phyloP scores from a whole-genome alignment of 2,888 invertebrate species.

The Temnothorax unifasciatus region DNA sequence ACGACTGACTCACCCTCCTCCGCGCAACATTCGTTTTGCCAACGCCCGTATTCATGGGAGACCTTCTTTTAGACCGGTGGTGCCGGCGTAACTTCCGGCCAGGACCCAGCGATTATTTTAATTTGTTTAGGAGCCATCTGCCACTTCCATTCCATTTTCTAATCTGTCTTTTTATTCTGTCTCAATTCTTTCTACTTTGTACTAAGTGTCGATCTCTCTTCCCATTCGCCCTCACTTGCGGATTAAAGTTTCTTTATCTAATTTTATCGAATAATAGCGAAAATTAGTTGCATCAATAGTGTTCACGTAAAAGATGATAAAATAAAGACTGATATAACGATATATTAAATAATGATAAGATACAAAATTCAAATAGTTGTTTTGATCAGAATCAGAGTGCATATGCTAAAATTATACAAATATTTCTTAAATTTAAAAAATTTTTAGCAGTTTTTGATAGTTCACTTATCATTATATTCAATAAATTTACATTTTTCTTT shows the following conservation, averaged over 20 bases:
- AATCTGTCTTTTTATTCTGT: slow-evolving; percentile 12
- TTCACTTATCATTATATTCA: background rate
- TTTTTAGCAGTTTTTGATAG: background rate
- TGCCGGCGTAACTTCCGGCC: slow-evolving; percentile 51
- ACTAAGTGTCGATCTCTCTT: background rate
- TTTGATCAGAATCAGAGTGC: background rate
- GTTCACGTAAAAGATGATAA: background rate
- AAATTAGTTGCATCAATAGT: background rate
- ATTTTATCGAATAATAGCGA: background rate
- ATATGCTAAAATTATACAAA: background rate
- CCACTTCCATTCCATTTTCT: slow-evolving; percentile 38
- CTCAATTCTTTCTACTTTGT: slow-evolving; percentile 14
- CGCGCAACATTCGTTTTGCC: slow-evolving; percentile 67
- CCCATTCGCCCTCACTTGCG: slow-evolving; percentile 3
- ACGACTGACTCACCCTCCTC: slow-evolving; percentile 44
- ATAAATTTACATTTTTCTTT: background rate
- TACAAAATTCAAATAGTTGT: background rate
- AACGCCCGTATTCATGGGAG: slow-evolving; percentile 70
- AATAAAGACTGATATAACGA: background rate
- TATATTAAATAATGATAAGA: background rate
- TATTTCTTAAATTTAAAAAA: background rate
- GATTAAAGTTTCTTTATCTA: slow-evolving; percentile 17
- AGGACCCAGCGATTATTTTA: slow-evolving; percentile 73
- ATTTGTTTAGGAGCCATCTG: slow-evolving; percentile 73
- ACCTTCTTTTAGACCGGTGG: slow-evolving; percentile 61